phyloP scores from a whole-genome alignment of 2,797 vertebrate genomes.

The Melanotaenia pygmaea region DNA sequence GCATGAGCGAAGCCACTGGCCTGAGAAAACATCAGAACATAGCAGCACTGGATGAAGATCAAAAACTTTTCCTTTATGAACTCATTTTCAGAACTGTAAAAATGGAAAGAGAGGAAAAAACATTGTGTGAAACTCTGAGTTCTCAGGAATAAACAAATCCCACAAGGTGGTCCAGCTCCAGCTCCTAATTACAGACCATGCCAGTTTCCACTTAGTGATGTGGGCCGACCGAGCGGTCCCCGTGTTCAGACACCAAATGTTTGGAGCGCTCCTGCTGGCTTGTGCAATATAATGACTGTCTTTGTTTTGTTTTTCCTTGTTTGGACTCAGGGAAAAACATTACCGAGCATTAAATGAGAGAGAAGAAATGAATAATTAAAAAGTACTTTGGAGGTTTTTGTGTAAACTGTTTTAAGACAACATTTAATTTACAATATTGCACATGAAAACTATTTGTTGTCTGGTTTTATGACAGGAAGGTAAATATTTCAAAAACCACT shows the following conservation, averaged over 20 bases:
- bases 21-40: conserved; percentile 73
- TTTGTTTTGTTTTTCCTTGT: not conserved
- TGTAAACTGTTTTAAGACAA: not conserved
- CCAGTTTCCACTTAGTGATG: conserved; percentile 78
- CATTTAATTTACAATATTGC: not conserved
- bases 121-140: conserved; percentile 44
- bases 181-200: conserved; percentile 66
- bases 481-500: not conserved
- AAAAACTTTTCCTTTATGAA: conserved; percentile 53
- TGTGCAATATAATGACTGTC: not conserved
- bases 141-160: conserved; percentile 73
- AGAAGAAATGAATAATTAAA: not conserved
- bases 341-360: not conserved
- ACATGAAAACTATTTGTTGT: not conserved
- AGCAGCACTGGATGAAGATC: conserved; percentile 42
- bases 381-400: not conserved
- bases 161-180: conserved; percentile 68
- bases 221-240: conserved; percentile 62
- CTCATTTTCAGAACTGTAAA: conserved; percentile 48
- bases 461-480: no score
- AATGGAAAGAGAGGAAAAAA: conserved; percentile 15
- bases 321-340: not conserved
- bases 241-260: conserved; percentile 54
- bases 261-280: conserved; percentile 30
- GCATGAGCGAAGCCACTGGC: conserved; percentile 83